phyloP scores from a whole-genome alignment of 2,888 invertebrate genomes.

The Synergus itoensis region DNA sequence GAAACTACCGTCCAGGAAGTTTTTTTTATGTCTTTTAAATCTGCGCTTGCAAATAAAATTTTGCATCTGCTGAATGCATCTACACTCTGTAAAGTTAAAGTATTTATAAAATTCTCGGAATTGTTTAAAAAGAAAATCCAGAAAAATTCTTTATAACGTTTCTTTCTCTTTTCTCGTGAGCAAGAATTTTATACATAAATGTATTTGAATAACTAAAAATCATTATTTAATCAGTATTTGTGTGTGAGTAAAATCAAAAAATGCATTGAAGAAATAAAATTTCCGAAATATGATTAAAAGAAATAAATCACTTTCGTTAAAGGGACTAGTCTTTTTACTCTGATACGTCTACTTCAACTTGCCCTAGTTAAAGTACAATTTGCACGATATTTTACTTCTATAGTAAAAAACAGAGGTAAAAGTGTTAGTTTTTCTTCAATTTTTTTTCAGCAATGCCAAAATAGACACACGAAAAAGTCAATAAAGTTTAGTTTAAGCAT shows the following conservation, averaged over 20 bases:
- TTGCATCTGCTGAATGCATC: neutral
- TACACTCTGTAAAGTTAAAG: neutral
- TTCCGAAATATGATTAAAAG: neutral
- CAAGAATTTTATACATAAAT: neutral
- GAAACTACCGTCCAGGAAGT: neutral
- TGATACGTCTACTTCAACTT: conserved; percentile 23
- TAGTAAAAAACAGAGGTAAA: conserved; percentile 10
- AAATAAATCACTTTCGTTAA: neutral
- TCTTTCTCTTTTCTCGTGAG: neutral
- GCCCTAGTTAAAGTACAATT: conserved; percentile 25
- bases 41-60: neutral
- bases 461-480: neutral
- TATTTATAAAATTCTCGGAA: no score
- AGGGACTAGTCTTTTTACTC: neutral
- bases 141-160: neutral
- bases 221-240: neutral
- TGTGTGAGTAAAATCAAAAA: no score
- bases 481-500: neutral
- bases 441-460: neutral
- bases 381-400: conserved; percentile 11
- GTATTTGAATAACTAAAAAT: neutral
- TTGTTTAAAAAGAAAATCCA: no score
- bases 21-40: neutral
- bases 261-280: neutral
- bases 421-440: neutral